phyloP scores from a whole-genome alignment of 2,888 invertebrate species.

The Hartigia nigra region DNA sequence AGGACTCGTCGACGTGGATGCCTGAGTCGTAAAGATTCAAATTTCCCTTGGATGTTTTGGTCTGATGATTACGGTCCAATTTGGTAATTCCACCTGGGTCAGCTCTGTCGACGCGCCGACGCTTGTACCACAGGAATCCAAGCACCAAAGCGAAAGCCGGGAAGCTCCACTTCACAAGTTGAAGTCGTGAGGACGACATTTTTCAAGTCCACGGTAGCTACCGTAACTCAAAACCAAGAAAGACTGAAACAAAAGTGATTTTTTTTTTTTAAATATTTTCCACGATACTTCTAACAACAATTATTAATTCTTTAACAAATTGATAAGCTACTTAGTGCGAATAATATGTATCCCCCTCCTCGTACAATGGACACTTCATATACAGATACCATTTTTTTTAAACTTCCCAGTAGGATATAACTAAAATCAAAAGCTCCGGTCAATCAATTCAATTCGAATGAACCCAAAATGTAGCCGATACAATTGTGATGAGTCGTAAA shows the following conservation, averaged over 20 bases:
- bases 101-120: constrained; percentile 79
- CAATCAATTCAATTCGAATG: neutral
- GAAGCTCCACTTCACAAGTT: constrained; percentile 81
- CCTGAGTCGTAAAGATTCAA: constrained; percentile 46
- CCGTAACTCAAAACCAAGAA: constrained; percentile 66
- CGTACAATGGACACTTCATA: neutral
- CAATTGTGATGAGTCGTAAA: neutral
- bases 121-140: constrained; percentile 86
- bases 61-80: constrained; percentile 59
- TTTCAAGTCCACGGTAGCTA: constrained; percentile 78
- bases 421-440: neutral
- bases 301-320: neutral
- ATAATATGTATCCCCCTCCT: neutral
- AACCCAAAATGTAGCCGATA: neutral
- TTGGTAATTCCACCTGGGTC: constrained; percentile 76
- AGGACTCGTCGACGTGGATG: constrained; percentile 48
- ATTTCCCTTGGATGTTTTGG: constrained; percentile 28
- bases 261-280: neutral
- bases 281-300: neutral
- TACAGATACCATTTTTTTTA: neutral
- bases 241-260: constrained; percentile 19
- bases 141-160: constrained; percentile 83
- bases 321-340: neutral
- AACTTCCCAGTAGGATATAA: neutral
- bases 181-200: constrained; percentile 81